A percentile compares a stretch with the other conserved stretches of the same genome.
These are phyloP conservation scores for Sterrhoptilus dennistouni DNA, from an alignment of 2,113 vertebrate genomes.

Conservation along the genomic window DNA sequence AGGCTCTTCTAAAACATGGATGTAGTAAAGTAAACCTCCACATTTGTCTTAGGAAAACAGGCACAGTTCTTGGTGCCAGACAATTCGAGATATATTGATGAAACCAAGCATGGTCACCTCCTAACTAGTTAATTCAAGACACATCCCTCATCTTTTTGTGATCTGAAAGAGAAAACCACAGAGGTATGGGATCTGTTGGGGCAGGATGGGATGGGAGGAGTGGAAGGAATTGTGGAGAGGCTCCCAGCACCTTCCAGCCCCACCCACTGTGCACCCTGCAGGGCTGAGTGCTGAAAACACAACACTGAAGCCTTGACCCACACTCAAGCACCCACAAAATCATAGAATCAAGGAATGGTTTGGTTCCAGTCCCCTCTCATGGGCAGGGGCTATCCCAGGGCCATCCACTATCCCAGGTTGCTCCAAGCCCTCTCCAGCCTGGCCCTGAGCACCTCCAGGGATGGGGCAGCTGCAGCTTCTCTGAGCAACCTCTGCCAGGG, in stretches of 20 bases:
- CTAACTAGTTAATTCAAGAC: background rate
- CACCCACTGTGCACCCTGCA: fast-evolving
- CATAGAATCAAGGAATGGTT: background rate
- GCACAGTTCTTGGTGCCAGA: no score
- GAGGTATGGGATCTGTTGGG: background rate
- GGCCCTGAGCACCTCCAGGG: background rate
- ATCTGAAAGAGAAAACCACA: background rate
- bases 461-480: background rate
- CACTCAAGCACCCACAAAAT: background rate
- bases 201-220: fast-evolving
- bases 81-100: fast-evolving
- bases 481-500: background rate
- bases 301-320: background rate
- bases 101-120: background rate
- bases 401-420: background rate
- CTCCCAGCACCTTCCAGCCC: background rate
- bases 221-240: background rate
- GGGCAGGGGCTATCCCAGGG: background rate
- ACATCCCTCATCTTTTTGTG: background rate
- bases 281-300: background rate
- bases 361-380: background rate
- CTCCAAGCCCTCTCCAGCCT: background rate
- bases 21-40: background rate
- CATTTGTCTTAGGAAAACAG: background rate
- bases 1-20: background rate